Percentiles rank a stretch among this genome's conserved stretches.
phyloP scores from a whole-genome alignment of 1,140 invertebrate genomes.

The Neuroterus valhalla region DNA sequence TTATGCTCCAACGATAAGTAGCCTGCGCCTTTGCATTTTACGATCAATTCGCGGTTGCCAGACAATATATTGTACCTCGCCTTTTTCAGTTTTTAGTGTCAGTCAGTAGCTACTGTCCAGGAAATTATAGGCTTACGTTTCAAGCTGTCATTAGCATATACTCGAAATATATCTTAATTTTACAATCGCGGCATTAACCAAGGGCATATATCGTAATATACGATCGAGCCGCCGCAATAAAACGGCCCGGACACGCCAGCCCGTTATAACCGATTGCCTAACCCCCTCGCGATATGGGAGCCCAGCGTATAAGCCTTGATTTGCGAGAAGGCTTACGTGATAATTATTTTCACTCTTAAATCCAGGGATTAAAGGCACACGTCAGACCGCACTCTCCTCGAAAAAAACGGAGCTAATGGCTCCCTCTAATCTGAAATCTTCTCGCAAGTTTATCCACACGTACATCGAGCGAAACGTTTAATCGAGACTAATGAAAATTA shows the following conservation, averaged over 20 bases:
- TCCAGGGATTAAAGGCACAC: slow-evolving; percentile 22
- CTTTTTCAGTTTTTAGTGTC: not conserved
- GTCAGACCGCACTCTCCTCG: not conserved
- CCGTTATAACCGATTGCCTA: slow-evolving; percentile 38
- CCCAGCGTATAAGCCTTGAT: slow-evolving; percentile 27
- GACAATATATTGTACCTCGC: not conserved
- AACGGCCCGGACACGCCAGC: slow-evolving; percentile 39
- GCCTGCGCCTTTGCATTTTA: not conserved
- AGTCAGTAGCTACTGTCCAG: not conserved
- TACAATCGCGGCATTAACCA: slow-evolving; percentile 47
- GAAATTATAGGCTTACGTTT: slow-evolving; percentile 4
- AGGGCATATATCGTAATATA: slow-evolving; percentile 40
- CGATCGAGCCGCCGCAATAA: slow-evolving; percentile 42
- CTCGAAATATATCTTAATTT: slow-evolving; percentile 54
- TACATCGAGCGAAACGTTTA: slow-evolving; percentile 14
- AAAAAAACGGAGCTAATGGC: slow-evolving; percentile 27
- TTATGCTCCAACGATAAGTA: not conserved
- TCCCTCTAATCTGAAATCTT: slow-evolving; percentile 31
- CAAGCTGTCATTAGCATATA: slow-evolving; percentile 49
- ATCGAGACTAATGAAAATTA: slow-evolving; percentile 13
- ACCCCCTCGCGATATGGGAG: slow-evolving; percentile 11
- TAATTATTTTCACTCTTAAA: slow-evolving; percentile 38
- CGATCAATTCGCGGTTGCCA: not conserved
- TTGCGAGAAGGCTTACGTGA: slow-evolving; percentile 34
- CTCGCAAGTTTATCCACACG: slow-evolving; percentile 18